Evolutionary conservation across 2,888 invertebrate species (phyloP).

Genomic region (Morpho deidamia): DNA sequence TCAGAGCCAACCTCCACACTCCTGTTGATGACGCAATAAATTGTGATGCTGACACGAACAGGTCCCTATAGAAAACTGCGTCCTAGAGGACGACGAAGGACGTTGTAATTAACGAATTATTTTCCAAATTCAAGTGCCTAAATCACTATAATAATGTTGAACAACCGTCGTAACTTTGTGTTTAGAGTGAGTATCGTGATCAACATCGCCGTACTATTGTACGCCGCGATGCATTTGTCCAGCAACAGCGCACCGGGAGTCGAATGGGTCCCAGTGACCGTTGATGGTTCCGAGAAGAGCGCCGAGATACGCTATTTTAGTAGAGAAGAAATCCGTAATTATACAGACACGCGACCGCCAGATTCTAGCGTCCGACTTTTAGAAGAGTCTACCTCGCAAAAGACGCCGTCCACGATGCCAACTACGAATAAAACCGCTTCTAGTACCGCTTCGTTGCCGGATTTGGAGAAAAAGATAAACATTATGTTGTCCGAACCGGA

Average conservation of each 20-base stretch:
- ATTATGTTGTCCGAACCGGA: conserved; percentile 53
- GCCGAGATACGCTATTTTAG: conserved; percentile 48
- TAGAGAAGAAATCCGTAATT: conserved; percentile 46
- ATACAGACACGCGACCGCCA: conserved; percentile 42
- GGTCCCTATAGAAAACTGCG: conserved; percentile 72
- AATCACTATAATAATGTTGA: conserved; percentile 56
- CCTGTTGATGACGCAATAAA: conserved; percentile 68
- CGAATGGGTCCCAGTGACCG: conserved; percentile 60
- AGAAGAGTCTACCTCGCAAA: conserved; percentile 63
- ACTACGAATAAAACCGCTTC: conserved; percentile 62
- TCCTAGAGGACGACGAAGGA: conserved; percentile 77
- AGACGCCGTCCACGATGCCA: conserved; percentile 61
- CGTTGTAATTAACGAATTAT: conserved; percentile 54
- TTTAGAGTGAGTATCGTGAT: conserved; percentile 86
- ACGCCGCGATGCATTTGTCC: conserved; percentile 82
- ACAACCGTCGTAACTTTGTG: conserved; percentile 82
- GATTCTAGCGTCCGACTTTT: conserved; percentile 39
- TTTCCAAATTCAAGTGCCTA: conserved; percentile 66
- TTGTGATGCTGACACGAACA: conserved; percentile 74
- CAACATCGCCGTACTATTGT: conserved; percentile 84
- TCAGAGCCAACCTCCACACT: conserved; percentile 55
- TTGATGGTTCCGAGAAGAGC: conserved; percentile 52
- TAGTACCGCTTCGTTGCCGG: conserved; percentile 58
- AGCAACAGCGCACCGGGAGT: conserved; percentile 45
- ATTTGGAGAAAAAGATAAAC: conserved; percentile 52